Evolutionary conservation across 2,113 vertebrate genomes (phyloP).

Genomic region (Cyanoramphus novaezelandiae): DNA sequence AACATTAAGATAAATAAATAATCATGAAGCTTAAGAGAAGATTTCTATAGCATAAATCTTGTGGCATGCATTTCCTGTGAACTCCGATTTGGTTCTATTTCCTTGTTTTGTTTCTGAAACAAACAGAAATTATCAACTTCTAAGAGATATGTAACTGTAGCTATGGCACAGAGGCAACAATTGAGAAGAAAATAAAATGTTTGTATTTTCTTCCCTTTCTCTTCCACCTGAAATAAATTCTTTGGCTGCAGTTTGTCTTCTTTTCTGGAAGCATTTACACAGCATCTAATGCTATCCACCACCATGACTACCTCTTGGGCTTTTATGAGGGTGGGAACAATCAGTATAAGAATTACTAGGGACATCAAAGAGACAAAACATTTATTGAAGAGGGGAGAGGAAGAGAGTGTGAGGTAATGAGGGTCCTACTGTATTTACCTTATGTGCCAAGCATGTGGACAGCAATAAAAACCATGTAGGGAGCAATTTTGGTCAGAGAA

Average conservation of each 20-base stretch:
- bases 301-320: conserved; percentile 60
- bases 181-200: conserved; percentile 44
- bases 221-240: conserved; percentile 67
- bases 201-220: conserved; percentile 38
- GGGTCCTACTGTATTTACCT: conserved; percentile 77
- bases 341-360: conserved; percentile 72
- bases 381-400: conserved; percentile 61
- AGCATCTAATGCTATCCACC: conserved; percentile 56
- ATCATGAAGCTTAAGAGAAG: background rate
- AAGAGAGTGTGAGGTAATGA: conserved; percentile 72
- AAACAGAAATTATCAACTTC: conserved; percentile 25
- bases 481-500: conserved; percentile 77
- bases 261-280: conserved; percentile 66
- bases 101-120: background rate
- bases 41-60: background rate
- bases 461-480: conserved; percentile 77
- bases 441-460: conserved; percentile 75
- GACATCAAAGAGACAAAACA: conserved; percentile 74
- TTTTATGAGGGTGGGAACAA: conserved; percentile 68
- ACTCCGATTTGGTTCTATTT: background rate
- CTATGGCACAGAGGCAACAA: background rate
- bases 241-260: conserved; percentile 57
- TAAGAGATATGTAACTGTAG: background rate
- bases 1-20: background rate
- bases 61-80: background rate